phyloP scores from a whole-genome alignment of 2,113 vertebrate genomes.

The Onychorhynchus coronatus region DNA sequence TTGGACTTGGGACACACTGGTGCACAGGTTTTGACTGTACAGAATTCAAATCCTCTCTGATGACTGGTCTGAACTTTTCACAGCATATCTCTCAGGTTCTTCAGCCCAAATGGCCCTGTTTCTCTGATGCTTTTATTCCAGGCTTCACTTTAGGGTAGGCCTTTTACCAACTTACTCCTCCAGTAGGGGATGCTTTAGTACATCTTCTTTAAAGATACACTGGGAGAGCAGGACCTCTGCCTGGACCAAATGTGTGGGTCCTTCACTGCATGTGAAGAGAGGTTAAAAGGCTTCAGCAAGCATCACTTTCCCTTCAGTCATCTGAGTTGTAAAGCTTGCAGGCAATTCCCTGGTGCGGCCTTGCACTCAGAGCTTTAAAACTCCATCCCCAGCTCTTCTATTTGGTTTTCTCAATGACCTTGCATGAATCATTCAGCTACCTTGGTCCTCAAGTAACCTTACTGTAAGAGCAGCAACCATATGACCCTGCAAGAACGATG shows the following conservation, averaged over 20 bases:
- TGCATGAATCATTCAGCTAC: neutral
- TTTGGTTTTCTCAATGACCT: neutral
- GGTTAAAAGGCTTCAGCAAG: neutral
- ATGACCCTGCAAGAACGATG: neutral
- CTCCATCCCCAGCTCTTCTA: neutral
- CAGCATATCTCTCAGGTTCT: neutral
- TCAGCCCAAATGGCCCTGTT: neutral
- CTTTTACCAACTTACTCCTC: neutral
- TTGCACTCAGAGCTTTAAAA: neutral
- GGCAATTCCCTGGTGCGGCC: neutral
- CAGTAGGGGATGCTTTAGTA: neutral
- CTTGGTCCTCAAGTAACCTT: neutral
- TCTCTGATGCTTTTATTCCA: neutral
- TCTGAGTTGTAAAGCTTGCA: neutral
- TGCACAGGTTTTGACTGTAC: neutral
- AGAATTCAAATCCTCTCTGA: neutral
- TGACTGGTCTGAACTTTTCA: neutral
- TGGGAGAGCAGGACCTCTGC: neutral
- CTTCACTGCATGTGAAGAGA: neutral
- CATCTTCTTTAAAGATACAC: neutral
- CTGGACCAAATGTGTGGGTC: neutral
- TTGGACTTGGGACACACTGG: neutral
- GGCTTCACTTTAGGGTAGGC: neutral
- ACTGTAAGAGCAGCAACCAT: neutral
- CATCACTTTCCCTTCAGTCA: neutral